These are phyloP conservation scores for Brachionus rotundiformis DNA, from an alignment of 1,140 invertebrate genomes.

Conservation along the genomic window DNA sequence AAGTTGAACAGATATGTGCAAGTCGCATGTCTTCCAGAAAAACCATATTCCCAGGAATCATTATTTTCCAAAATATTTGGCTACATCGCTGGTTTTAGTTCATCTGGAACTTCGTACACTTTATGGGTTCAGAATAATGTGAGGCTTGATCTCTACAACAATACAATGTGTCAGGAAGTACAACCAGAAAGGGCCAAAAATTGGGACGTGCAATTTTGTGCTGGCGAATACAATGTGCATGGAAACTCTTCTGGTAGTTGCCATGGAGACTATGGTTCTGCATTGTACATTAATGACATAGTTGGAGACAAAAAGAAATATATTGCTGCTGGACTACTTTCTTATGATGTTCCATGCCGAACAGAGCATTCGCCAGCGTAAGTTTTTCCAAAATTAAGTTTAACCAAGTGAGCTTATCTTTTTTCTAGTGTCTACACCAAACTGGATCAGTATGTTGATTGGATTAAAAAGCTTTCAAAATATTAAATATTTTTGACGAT, in stretches of 20 bases:
- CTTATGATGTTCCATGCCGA: not conserved
- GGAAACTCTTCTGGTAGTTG: not conserved
- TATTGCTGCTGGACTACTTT: not conserved
- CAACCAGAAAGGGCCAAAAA: conserved; percentile 21
- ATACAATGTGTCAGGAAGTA: conserved; percentile 11
- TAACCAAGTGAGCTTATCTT: not conserved
- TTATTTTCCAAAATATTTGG: not conserved
- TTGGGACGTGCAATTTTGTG: conserved; percentile 41
- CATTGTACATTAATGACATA: not conserved
- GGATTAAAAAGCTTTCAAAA: not conserved
- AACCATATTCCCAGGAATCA: not conserved
- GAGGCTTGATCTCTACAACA: not conserved
- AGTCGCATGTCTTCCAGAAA: conserved; percentile 11
- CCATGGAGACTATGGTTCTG: not conserved
- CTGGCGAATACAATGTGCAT: not conserved
- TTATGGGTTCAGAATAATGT: not conserved
- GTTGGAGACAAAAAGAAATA: not conserved
- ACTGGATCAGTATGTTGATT: not conserved
- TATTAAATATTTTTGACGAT: not conserved
- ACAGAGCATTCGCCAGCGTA: conserved; percentile 10
- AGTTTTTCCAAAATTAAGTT: not conserved
- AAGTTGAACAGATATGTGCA: not conserved
- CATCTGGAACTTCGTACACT: not conserved
- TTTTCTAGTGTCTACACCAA: not conserved
- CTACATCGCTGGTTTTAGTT: conserved; percentile 5